Evolutionary conservation across 2,888 invertebrate genomes (phyloP), one percentile per base, ranked within the genome.

Genomic region (Ceraclea dissimilis): DNA sequence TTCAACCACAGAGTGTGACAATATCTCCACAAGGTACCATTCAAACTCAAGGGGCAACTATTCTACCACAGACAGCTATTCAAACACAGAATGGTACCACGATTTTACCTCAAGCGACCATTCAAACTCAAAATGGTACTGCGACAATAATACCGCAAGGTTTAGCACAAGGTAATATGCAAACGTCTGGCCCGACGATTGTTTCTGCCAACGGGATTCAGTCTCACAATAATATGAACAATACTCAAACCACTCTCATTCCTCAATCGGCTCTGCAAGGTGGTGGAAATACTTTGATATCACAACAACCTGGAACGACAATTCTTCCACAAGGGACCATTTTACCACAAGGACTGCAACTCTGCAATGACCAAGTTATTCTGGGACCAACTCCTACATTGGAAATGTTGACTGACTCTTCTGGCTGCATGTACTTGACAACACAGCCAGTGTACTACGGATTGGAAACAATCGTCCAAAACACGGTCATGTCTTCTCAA

Each of bases 401-500:
- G 52, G 83, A 83, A 69, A 82, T 83, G 79, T 82, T 82, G 13
- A 79, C 81, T 11, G 80, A 83, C 67, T 80, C 75, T 31, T 73
- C 75, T 48, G 79, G 79, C 4, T 79, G 79, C 61, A 80, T 83
- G 72, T 78, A 83, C 66, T 68, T 83, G 55, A 76, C 83, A 1
- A 84, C 84, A 16, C 88, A 88, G 64, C 89, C 89, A 2, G 84
- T 90, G 65, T 89, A 88, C 66, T 90, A 90, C 65, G 90, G 90
- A 1, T 75, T 90, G 61, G 90, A 91, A 72, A 90, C 90, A 0
- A 90, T 90, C 54, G 90, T 91, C 2, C 90, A 90, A 70, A 91
- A 90, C 66, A 90, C 90, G 2, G 89, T 90, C 0, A 90, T 90
- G 90, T 88, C 88, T n/a, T 90, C 90, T 19, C 89, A 89, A 67